Base-by-base conservation (phyloP, 2,113 vertebrate genomes). In the Ammodytes dubius region DNA sequence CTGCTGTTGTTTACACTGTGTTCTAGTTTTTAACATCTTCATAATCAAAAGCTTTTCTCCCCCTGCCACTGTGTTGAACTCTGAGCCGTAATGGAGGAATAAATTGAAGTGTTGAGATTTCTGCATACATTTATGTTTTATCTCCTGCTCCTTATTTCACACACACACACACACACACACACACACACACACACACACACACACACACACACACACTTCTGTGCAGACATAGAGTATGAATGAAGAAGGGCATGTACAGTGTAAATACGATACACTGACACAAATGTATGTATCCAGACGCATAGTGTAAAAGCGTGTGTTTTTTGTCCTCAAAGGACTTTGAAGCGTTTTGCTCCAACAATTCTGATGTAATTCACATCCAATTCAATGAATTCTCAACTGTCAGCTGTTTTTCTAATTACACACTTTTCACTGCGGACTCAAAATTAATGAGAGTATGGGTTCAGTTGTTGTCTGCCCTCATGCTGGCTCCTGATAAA, bases 81-180 rank as follows among this genome's bases (percentile, higher is more conserved):
- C 87, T 66, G 70, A 75, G 91, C 85, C 73, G 53, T 80, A 82
- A 88, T 81, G 77, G 74, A 87, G 85, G 88, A 90, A 89, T 88
- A 91, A 76, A 90, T 90, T 87, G 85, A 91, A 91, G 89, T 72
- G 67, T 73, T 69, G 77, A 75, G 78, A 85, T 87, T 87, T 80
- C 71, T 35, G 91, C 78, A 78, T 79, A 77, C 82, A 82, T 86
- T 91, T 86, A 83, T 84, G 82, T 88, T 92, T 85, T 77, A 90
- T 90, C 88, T 87, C 67, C 57, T 39, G 79, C 92, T 92, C 93
- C 92, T 94, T 94, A 92, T 87, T 84, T 86, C 57, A 70, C 66
- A 81, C 80, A 70, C 78, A 81, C 9, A 37, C 59, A 43, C 15
- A n/a, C 59, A 61, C 59, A n/a, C 58, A 42, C 61, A n/a, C 59